Conservation (phyloP, 2,113 vertebrate species). For the Colaptes auratus region DNA sequence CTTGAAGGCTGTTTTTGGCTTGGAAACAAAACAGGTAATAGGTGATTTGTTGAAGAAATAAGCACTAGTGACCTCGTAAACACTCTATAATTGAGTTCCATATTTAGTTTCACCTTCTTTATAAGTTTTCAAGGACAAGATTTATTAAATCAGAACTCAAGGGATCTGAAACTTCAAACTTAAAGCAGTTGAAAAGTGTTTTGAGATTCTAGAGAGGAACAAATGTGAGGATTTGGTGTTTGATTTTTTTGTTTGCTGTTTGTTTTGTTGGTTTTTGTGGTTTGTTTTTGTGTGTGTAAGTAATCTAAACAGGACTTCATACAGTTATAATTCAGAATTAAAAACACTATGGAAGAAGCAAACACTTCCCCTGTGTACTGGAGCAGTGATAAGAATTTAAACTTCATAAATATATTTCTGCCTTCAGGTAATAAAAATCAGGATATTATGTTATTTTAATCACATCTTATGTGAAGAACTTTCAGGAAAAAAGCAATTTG, state of each 20-base stretch:
- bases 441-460: background rate
- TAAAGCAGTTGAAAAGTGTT: background rate
- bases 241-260: background rate
- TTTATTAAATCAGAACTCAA: slow-evolving; percentile 16
- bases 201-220: background rate
- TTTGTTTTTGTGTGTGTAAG: background rate
- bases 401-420: background rate
- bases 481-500: background rate
- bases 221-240: background rate
- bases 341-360: background rate
- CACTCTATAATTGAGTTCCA: background rate
- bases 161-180: background rate
- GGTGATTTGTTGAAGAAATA: background rate
- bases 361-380: background rate
- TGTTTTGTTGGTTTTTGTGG: background rate
- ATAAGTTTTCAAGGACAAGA: background rate
- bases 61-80: background rate
- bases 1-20: background rate
- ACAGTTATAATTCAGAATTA: background rate
- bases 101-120: background rate
- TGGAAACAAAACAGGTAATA: background rate
- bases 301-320: background rate
- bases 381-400: background rate
- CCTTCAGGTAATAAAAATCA: background rate
- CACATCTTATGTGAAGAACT: background rate